Evolutionary conservation across 2,113 vertebrate species (phyloP), one percentile per base, ranked within the genome.

Genomic region (Brevimyrus niger): DNA sequence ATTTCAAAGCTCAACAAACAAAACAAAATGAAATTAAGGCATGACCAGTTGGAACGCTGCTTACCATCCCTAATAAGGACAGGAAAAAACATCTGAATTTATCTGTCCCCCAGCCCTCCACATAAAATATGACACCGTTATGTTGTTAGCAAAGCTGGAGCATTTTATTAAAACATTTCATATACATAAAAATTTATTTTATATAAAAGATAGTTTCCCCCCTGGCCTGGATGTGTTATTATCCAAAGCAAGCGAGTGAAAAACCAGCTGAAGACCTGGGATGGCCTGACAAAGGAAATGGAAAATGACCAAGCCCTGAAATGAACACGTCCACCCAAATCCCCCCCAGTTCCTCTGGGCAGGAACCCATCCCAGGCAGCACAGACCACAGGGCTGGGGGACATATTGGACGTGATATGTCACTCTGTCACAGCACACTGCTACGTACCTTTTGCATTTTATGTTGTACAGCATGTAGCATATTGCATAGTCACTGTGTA

Each of bases 111-210:
- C 8, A 47, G 2, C 3, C 42, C 5, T n/a, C 11, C 46, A 47
- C 42, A 84, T 94, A 94, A 92, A 89, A 94, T 91, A 94, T 92
- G 93, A 94, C 94, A 94, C 95, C 94, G 96, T 95, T 96, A 95
- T 96, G 94, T 95, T 92, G 92, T 87, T 65, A 65, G 61, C 61
- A 27, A 65, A 65, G n/a, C n/a, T 27, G 35, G 15, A 44, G 31
- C 94, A 95, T 89, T 96, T 94, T 95, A 94, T 95, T 93, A 93
- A 94, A 94, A 73, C 65, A 23, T 91, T 94, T 95, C 92, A 95
- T 94, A 96, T 93, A 95, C 92, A 93, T 90, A 92, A 91, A 89
- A 46, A 93, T 93, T 91, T 93, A 95, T 93, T 93, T 94, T 94
- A 93, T 95, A 94, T 92, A 92, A 93, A 94, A 93, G 94, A 92